Percentiles rank a stretch among this genome's conserved stretches.
Evolutionary conservation across 1,140 invertebrate species (phyloP).

Genomic region (Bombyx mandarina): DNA sequence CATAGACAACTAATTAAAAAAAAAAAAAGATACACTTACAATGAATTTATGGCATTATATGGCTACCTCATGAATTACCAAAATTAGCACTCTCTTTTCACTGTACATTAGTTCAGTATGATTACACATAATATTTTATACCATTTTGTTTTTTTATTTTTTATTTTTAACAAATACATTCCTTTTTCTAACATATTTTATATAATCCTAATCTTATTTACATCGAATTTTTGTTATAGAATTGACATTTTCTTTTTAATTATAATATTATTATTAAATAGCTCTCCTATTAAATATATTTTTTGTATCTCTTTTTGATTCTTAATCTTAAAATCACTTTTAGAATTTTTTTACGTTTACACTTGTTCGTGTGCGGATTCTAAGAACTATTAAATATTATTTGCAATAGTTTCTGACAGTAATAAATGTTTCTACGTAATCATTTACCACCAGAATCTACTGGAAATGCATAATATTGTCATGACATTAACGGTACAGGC

Average conservation of each 20-base stretch:
- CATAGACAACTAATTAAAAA: not conserved
- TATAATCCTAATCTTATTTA: conserved; percentile 66
- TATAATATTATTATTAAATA: conserved; percentile 38
- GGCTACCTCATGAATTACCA: conserved; percentile 66
- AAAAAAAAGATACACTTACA: conserved; percentile 11
- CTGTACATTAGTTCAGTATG: conserved; percentile 38
- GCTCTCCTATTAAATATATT: conserved; percentile 51
- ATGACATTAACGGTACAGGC: conserved; percentile 43
- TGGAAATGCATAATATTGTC: conserved; percentile 46
- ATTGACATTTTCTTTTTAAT: conserved; percentile 34
- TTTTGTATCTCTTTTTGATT: conserved; percentile 41
- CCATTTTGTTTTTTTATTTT: conserved; percentile 42
- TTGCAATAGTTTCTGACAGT: not conserved
- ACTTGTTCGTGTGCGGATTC: not conserved
- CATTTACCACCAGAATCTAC: conserved; percentile 36
- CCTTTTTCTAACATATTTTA: conserved; percentile 39
- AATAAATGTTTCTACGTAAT: not conserved
- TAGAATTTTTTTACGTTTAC: not conserved
- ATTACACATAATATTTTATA: conserved; percentile 28
- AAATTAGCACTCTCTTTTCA: conserved; percentile 42
- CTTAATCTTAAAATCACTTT: conserved; percentile 1
- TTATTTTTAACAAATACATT: conserved; percentile 50
- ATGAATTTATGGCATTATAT: conserved; percentile 60
- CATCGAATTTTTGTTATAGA: conserved; percentile 23
- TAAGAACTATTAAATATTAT: not conserved